Conservation (phyloP, 2,888 invertebrate genomes). For the Cylloceria caligata region DNA sequence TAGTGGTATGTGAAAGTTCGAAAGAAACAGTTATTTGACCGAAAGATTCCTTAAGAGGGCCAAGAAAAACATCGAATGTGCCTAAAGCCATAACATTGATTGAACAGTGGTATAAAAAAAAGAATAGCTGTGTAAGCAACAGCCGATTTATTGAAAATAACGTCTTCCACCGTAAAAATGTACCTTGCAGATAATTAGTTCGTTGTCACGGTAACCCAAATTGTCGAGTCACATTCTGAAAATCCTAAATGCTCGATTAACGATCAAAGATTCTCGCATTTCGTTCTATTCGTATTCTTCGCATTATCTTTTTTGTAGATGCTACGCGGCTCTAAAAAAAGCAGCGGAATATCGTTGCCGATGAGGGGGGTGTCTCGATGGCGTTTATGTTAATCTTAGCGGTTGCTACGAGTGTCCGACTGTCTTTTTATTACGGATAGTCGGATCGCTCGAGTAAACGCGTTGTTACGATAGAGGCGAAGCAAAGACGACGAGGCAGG, state of each 20-base stretch:
- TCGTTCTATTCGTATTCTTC: neutral
- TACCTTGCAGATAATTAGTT: neutral
- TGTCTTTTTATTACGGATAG: slow-evolving; percentile 17
- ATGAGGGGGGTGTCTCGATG: slow-evolving; percentile 35
- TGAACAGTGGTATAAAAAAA: too few relatives aligned
- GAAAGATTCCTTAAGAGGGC: too few relatives aligned
- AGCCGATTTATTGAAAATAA: too few relatives aligned
- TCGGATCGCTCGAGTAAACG: slow-evolving; percentile 46
- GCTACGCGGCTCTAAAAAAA: neutral
- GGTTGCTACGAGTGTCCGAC: slow-evolving; percentile 7
- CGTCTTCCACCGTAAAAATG: neutral
- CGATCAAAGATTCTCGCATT: neutral
- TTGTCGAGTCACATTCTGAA: neutral
- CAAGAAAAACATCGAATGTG: too few relatives aligned
- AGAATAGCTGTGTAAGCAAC: too few relatives aligned
- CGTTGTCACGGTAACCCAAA: neutral
- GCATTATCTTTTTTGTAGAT: slow-evolving; percentile 1
- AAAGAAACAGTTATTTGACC: too few relatives aligned
- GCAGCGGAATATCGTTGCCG: slow-evolving; percentile 15
- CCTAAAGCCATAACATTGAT: too few relatives aligned
- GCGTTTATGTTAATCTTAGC: slow-evolving; percentile 37
- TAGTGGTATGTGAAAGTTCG: too few relatives aligned
- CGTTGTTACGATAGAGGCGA: slow-evolving; percentile 20
- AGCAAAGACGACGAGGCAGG: neutral
- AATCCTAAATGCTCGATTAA: neutral